phyloP scores from a whole-genome alignment of 1,140 invertebrate species.

The Nylanderia fulva region DNA sequence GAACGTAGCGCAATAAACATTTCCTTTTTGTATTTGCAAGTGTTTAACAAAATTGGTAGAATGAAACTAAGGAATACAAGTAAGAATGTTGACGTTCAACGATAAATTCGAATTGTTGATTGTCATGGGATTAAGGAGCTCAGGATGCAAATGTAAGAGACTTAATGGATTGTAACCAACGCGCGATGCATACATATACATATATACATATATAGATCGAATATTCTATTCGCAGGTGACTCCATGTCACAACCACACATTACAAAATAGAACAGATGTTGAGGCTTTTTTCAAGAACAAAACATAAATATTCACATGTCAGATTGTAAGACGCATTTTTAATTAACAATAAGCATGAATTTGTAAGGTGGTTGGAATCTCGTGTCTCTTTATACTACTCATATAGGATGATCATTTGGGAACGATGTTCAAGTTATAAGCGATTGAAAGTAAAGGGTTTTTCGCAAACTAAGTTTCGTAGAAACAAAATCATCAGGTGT shows the following conservation, averaged over 20 bases:
- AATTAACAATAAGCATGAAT: neutral
- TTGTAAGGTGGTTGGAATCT: neutral
- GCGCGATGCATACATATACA: neutral
- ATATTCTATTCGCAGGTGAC: neutral
- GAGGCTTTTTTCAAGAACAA: neutral
- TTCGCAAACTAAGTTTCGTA: too few relatives aligned
- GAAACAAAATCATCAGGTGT: too few relatives aligned
- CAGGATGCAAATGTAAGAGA: constrained; percentile 23
- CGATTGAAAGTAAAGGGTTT: too few relatives aligned
- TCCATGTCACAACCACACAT: neutral
- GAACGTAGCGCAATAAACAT: neutral
- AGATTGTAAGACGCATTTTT: neutral
- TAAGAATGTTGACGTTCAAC: neutral
- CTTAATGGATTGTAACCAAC: constrained; percentile 30
- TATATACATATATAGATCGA: neutral
- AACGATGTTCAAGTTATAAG: too few relatives aligned
- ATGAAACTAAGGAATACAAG: neutral
- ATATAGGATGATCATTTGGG: too few relatives aligned
- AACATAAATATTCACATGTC: neutral
- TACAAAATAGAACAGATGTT: neutral
- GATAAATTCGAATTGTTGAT: neutral
- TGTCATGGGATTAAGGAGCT: constrained; percentile 4
- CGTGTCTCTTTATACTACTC: too few relatives aligned
- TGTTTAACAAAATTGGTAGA: neutral
- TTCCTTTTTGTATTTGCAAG: neutral